A percentile compares a stretch with the other conserved stretches of the same genome.
Conservation (phyloP, 2,113 vertebrate genomes). For the Sebastes schlegelii region DNA sequence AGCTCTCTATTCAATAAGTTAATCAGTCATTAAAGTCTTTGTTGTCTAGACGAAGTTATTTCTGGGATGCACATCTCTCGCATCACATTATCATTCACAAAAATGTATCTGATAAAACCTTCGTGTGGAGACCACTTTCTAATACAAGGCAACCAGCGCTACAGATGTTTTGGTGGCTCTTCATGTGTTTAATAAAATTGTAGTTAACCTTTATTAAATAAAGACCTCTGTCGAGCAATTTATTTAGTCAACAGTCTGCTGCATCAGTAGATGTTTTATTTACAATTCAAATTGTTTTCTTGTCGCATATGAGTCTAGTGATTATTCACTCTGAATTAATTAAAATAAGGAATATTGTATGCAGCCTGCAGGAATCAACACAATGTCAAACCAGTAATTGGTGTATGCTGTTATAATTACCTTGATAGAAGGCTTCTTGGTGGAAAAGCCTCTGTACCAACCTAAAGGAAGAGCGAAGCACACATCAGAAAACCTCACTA, state of each 20-base stretch:
- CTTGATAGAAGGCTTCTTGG: constrained; percentile 85
- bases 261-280: not conserved
- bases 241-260: not conserved
- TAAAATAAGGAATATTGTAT: constrained; percentile 2
- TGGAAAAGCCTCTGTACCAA: constrained; percentile 86
- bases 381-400: not conserved
- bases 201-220: not conserved
- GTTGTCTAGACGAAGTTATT: constrained; percentile 62
- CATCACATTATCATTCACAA: constrained; percentile 59
- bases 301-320: not conserved
- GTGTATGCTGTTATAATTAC: constrained; percentile 65
- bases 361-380: constrained; percentile 8
- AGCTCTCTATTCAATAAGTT: constrained; percentile 46
- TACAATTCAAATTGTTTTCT: not conserved
- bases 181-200: not conserved
- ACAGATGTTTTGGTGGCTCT: constrained; percentile 13
- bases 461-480: constrained; percentile 66
- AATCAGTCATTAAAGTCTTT: constrained; percentile 55
- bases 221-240: not conserved
- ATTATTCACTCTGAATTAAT: not conserved
- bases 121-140: constrained; percentile 3
- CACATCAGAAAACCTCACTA: constrained; percentile 13
- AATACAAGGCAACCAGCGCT: not conserved
- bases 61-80: constrained; percentile 49
- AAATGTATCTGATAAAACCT: constrained; percentile 21